phyloP scores from a whole-genome alignment of 2,888 invertebrate genomes.

The Sesia apiformis region DNA sequence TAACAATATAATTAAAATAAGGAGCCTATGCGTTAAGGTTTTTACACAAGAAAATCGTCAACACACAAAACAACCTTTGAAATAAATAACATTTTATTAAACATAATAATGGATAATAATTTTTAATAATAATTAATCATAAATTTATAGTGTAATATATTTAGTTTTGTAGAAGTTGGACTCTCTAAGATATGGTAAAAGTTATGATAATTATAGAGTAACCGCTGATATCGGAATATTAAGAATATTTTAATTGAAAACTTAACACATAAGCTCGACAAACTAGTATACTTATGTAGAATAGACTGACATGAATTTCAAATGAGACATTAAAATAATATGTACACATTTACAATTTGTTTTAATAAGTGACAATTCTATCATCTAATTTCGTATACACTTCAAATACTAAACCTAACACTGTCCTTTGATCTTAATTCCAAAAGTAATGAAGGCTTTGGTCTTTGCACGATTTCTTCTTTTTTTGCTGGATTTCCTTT shows the following conservation, averaged over 20 bases:
- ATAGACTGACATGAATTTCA: constrained; percentile 36
- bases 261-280: constrained; percentile 25
- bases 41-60: no score
- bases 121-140: no score
- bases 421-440: constrained; percentile 29
- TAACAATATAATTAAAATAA: no score
- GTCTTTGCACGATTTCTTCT: constrained; percentile 52
- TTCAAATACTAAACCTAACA: constrained; percentile 16
- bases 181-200: no score
- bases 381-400: constrained; percentile 20
- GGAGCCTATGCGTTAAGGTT: no score
- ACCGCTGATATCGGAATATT: no score
- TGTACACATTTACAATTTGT: constrained; percentile 39
- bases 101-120: no score
- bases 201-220: no score
- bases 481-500: constrained; percentile 3
- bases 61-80: no score
- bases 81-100: no score
- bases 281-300: constrained; percentile 32
- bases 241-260: constrained; percentile 1
- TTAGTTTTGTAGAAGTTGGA: no score
- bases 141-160: no score
- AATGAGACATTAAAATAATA: constrained; percentile 36
- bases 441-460: constrained; percentile 70
- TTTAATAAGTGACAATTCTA: constrained; percentile 36